These are phyloP conservation scores for Labeo catla DNA, from an alignment of 2,113 vertebrate species.

Conservation along the genomic window DNA sequence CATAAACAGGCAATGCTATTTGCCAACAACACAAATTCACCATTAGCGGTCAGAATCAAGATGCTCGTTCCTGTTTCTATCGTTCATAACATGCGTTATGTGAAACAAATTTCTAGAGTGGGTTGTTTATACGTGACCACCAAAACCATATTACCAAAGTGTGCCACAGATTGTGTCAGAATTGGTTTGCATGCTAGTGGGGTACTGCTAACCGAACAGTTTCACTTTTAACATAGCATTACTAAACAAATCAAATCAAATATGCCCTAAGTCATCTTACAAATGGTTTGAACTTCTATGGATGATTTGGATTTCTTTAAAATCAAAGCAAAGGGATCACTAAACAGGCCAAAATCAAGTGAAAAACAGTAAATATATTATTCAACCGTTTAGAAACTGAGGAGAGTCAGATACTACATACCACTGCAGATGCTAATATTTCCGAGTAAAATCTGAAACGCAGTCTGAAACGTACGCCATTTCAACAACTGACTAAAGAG, in stretches of 20 bases:
- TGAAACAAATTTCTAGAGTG: slow-evolving; percentile 83
- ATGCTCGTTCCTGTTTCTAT: slow-evolving; percentile 37
- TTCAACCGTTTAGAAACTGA: slow-evolving; percentile 21
- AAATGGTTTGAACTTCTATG: slow-evolving; percentile 24
- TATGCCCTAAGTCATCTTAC: slow-evolving; percentile 20
- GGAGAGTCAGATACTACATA: slow-evolving; percentile 37
- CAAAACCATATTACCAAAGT: not conserved
- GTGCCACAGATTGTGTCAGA: slow-evolving; percentile 30
- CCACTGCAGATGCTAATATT: slow-evolving; percentile 34
- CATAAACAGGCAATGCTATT: slow-evolving; percentile 69
- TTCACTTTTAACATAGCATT: slow-evolving; percentile 26
- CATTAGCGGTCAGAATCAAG: slow-evolving; percentile 59
- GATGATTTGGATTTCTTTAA: slow-evolving; percentile 30
- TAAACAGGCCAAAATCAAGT: slow-evolving; percentile 33
- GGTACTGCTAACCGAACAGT: slow-evolving; percentile 8
- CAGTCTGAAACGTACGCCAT: slow-evolving; percentile 1
- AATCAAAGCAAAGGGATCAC: slow-evolving; percentile 16
- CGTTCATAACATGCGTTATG: slow-evolving; percentile 81
- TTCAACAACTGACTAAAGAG: slow-evolving; percentile 6
- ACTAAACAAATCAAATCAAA: slow-evolving; percentile 17
- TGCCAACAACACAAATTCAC: slow-evolving; percentile 58
- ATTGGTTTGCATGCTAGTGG: slow-evolving; percentile 32
- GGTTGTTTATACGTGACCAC: slow-evolving; percentile 68
- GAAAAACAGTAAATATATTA: slow-evolving; percentile 42
- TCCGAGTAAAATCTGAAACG: slow-evolving; percentile 17